Base-by-base conservation (phyloP, 2,888 invertebrate species). In the Lysandra bellargus region DNA sequence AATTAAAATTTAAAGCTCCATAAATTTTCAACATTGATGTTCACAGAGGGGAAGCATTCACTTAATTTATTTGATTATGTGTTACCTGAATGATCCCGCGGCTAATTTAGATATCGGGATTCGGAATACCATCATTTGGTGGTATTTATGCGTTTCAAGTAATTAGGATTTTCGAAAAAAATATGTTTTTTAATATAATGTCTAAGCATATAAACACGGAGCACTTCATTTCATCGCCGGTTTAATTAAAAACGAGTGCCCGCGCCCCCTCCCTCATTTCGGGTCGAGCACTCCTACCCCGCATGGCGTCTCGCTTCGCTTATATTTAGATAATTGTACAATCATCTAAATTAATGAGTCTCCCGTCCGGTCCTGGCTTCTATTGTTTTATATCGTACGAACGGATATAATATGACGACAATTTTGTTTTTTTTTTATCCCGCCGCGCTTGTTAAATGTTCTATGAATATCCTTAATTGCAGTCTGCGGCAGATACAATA, bases 311-410 rank as follows among this genome's bases (percentile, higher is more conserved):
- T 92, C 93, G 90, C 92, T 91, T 88, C 92, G 93, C 92, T 94
- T 94, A 94, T 94, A 94, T 94, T 94, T 94, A 94, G 94, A 94
- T 94, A 94, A 94, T 94, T 94, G 94, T 94, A 94, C 94, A 94
- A 94, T 94, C 94, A 94, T 94, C 94, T 94, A 94, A 94, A 94
- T 94, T 94, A 94, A 94, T 94, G 94, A 94, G 94, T 92, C 91
- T 91, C 91, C 91, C 93, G 93, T 94, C 94, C 94, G 94, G 93
- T 89, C 86, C 90, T 90, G 89, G 88, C 88, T 88, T 90, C 91
- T 90, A 92, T 93, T 93, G 90, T 93, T 90, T 92, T 91, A 89
- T 90, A 89, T 92, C 91, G 87, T 87, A 87, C 86, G 87, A 88
- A 85, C 89, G 89, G 89, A 91, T 90, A 89, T 87, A 89, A 89